Conservation (phyloP, 1,140 invertebrate genomes). For the Micrasema longulum region DNA sequence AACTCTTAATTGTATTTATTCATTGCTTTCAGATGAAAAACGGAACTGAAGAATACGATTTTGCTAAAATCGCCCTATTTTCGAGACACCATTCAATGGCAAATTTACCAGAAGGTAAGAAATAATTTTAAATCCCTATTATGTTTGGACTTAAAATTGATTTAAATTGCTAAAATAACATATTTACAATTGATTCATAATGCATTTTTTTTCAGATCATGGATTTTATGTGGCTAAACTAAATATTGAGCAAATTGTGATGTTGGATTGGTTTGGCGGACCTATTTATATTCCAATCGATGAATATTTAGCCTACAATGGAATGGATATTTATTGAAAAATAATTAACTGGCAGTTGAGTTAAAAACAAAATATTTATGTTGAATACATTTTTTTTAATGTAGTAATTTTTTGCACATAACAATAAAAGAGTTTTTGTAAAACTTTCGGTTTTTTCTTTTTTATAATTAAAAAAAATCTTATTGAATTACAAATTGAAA, state of each 20-base stretch:
- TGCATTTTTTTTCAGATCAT: conserved; percentile 70
- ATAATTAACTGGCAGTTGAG: no score
- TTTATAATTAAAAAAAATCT: no score
- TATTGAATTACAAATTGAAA: no score
- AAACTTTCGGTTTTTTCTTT: no score
- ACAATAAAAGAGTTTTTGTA: no score
- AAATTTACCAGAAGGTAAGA: conserved; percentile 71
- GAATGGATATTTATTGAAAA: no score
- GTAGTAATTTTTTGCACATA: neutral
- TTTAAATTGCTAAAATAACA: no score
- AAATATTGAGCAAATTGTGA: conserved; percentile 75
- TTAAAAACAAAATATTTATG: no score
- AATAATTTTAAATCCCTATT: neutral
- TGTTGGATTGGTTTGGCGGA: conserved; percentile 84
- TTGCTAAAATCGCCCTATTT: conserved; percentile 74
- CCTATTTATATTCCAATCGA: conserved; percentile 72
- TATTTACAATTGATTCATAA: no score
- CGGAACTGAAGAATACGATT: conserved; percentile 69
- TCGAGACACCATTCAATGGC: conserved; percentile 77
- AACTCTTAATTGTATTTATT: conserved; percentile 12
- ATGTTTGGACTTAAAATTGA: neutral
- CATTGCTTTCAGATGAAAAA: conserved; percentile 69
- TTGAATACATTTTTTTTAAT: neutral
- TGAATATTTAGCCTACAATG: conserved; percentile 68
- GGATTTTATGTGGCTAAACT: conserved; percentile 81